Evolutionary conservation across 1,140 invertebrate species (phyloP).

Genomic region (Aradophagus sp.): DNA sequence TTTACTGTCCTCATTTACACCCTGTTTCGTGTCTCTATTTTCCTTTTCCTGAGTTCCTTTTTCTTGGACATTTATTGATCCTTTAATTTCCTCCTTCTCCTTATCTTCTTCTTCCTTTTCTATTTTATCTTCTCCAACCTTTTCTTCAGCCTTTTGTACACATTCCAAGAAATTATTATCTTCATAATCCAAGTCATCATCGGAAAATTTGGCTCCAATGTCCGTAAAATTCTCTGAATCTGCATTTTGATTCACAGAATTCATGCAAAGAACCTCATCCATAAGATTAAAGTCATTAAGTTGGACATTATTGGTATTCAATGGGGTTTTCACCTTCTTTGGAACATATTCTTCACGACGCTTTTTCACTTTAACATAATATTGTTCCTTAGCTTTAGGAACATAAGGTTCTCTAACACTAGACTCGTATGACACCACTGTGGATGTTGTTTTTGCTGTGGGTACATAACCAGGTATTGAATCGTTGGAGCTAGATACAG

Average conservation of each 20-base stretch:
- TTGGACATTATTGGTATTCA: constrained; percentile 52
- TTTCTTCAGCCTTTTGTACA: too few species aligned
- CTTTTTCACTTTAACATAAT: constrained; percentile 69
- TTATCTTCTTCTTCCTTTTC: constrained; percentile 11
- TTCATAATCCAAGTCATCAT: too few species aligned
- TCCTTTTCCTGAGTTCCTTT: constrained; percentile 43
- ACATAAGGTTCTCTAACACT: constrained; percentile 60
- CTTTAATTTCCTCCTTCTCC: constrained; percentile 7
- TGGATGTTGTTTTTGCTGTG: constrained; percentile 60
- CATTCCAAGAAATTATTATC: constrained; percentile 24
- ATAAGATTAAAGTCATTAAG: constrained; percentile 49
- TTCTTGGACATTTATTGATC: too few species aligned
- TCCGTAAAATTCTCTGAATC: constrained; percentile 59
- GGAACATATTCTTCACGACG: constrained; percentile 72
- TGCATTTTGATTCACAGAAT: constrained; percentile 54
- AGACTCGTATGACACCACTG: constrained; percentile 61
- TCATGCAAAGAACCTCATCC: constrained; percentile 45
- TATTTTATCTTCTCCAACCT: constrained; percentile 55
- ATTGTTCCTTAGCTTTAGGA: constrained; percentile 61
- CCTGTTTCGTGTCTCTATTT: constrained; percentile 33
- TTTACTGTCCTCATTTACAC: constrained; percentile 44
- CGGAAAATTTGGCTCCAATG: constrained; percentile 66
- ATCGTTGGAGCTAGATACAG: constrained; percentile 51
- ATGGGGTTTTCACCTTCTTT: constrained; percentile 65
- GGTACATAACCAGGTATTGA: constrained; percentile 64